These are phyloP conservation scores for Fulmarus glacialis DNA, from an alignment of 2,113 vertebrate genomes.

Conservation along the genomic window DNA sequence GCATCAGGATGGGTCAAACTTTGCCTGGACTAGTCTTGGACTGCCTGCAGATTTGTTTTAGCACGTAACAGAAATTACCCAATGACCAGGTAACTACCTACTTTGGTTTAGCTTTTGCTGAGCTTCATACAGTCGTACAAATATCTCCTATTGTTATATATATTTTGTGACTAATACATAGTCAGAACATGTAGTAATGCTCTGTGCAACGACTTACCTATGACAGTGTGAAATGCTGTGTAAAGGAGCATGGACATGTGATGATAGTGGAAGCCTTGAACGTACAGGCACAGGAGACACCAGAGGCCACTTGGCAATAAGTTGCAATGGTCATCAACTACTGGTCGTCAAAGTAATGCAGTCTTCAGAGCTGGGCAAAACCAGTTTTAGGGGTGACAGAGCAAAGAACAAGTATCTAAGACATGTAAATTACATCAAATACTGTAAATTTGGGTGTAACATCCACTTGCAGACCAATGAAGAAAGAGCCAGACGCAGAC, in stretches of 20 bases:
- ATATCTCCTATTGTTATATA: background rate
- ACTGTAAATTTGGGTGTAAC: background rate
- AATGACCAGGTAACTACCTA: background rate
- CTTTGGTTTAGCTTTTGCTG: background rate
- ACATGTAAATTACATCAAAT: background rate
- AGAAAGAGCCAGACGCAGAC: background rate
- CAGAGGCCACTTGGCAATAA: background rate
- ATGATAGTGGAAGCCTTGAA: background rate
- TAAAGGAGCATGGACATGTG: background rate
- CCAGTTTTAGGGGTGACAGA: background rate
- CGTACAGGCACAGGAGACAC: background rate
- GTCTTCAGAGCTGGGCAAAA: background rate
- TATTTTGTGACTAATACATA: background rate
- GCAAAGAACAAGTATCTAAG: background rate
- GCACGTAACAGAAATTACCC: background rate
- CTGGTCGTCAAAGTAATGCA: background rate
- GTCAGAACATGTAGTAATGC: background rate
- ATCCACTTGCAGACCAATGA: background rate
- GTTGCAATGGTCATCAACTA: background rate
- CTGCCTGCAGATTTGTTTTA: background rate
- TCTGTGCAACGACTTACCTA: background rate
- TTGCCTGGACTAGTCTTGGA: background rate
- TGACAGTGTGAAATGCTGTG: background rate
- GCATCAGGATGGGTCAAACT: background rate
- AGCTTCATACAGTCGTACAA: fast-evolving